Conservation (phyloP, 1,140 invertebrate species). For the Zaprionus ornatus region DNA sequence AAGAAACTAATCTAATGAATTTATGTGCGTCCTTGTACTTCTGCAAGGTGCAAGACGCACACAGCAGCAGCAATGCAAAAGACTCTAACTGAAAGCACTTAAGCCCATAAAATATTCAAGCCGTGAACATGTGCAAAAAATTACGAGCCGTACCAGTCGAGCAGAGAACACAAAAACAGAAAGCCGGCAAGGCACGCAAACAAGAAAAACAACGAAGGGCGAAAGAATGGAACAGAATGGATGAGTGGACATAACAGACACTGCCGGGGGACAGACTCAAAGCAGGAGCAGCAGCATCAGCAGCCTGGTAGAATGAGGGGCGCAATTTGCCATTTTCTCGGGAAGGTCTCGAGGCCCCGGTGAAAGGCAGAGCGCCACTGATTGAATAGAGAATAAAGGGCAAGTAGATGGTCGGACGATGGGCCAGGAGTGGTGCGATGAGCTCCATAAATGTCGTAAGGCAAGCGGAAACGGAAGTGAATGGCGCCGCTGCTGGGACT, state of each 20-base stretch:
- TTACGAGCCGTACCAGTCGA: conserved; percentile 51
- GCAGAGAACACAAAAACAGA: conserved; percentile 40
- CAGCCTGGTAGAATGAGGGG: conserved; percentile 18
- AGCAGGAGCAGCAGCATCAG: conserved; percentile 4
- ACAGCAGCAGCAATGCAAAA: conserved; percentile 37
- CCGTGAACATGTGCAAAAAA: conserved; percentile 78
- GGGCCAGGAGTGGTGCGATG: conserved; percentile 51
- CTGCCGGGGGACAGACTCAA: conserved; percentile 23
- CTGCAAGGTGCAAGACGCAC: conserved; percentile 66
- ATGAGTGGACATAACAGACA: conserved; percentile 54
- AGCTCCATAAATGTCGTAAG: conserved; percentile 68
- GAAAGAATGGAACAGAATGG: conserved; percentile 34
- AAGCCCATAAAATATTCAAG: conserved; percentile 80
- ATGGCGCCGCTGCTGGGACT: conserved; percentile 66
- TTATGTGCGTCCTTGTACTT: conserved; percentile 61
- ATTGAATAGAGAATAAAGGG: conserved; percentile 79
- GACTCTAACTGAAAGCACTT: conserved; percentile 78
- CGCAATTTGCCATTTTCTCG: conserved; percentile 60
- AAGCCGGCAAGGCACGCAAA: conserved; percentile 51
- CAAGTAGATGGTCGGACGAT: conserved; percentile 57
- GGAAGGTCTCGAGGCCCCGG: conserved; percentile 20
- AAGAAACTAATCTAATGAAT: conserved; percentile 72
- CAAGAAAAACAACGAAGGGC: conserved; percentile 23
- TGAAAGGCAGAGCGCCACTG: conserved; percentile 67
- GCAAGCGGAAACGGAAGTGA: conserved; percentile 63